Percentiles rank a stretch among this genome's conserved stretches.
Evolutionary conservation across 2,113 vertebrate species (phyloP).

Genomic region (Ageneiosus marmoratus): DNA sequence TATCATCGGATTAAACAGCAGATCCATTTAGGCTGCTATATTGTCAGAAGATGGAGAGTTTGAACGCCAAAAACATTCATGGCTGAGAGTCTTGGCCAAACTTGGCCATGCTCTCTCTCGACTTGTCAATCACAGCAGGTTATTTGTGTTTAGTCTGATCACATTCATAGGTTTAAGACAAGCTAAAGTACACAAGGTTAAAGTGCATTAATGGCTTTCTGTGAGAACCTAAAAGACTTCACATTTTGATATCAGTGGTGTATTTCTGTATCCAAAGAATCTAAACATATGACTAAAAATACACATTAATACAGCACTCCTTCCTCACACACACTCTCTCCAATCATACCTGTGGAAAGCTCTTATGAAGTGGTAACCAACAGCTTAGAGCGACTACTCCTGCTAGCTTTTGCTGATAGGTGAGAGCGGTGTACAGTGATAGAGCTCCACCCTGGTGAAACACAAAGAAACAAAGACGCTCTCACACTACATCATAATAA

Average conservation of each 20-base stretch:
- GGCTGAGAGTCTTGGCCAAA: neutral
- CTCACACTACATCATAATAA: neutral
- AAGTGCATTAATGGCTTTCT: neutral
- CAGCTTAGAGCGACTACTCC: constrained; percentile 95
- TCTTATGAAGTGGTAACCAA: constrained; percentile 93
- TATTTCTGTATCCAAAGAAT: neutral
- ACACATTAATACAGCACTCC: neutral
- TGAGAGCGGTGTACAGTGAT: constrained; percentile 94
- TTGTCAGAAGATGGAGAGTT: neutral
- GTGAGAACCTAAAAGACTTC: neutral
- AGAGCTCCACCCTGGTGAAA: constrained; percentile 87
- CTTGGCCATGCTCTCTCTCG: neutral
- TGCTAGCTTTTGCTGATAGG: constrained; percentile 89
- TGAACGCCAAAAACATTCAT: neutral
- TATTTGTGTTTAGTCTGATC: neutral
- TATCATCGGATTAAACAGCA: neutral
- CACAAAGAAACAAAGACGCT: neutral
- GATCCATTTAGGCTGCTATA: neutral
- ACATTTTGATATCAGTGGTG: neutral
- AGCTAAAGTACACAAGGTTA: neutral
- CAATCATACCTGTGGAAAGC: constrained; percentile 84
- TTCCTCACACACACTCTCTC: neutral
- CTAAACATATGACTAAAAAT: neutral
- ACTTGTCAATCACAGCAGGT: neutral
- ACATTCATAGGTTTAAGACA: neutral